A percentile compares a stretch with the other conserved stretches of the same genome.
phyloP scores from a whole-genome alignment of 2,888 invertebrate genomes.

The Nematopogon swammerdamellus region DNA sequence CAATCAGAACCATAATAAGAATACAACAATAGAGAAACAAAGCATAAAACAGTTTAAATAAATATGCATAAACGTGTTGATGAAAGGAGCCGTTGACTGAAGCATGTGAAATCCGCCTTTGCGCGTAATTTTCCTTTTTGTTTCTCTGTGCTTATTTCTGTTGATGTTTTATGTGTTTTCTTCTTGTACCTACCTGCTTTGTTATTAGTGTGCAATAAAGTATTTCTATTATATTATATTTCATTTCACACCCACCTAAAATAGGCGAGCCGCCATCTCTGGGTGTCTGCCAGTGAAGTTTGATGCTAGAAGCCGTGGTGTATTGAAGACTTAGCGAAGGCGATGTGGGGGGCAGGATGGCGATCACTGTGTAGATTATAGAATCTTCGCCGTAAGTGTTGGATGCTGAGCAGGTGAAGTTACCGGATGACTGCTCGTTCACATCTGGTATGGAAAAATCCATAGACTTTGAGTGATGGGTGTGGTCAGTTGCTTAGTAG shows the following conservation, averaged over 20 bases:
- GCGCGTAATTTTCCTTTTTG: no score
- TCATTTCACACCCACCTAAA: slow-evolving; percentile 32
- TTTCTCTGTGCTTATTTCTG: no score
- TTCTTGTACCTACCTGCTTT: no score
- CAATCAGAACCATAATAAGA: neutral
- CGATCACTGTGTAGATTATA: slow-evolving; percentile 72
- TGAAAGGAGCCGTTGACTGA: no score
- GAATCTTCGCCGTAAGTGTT: slow-evolving; percentile 83
- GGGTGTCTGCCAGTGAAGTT: slow-evolving; percentile 51
- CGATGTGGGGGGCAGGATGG: slow-evolving; percentile 69
- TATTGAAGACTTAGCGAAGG: slow-evolving; percentile 70
- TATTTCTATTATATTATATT: no score
- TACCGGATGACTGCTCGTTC: slow-evolving; percentile 71
- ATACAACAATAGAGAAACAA: neutral
- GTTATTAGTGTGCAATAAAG: no score
- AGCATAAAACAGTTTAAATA: neutral
- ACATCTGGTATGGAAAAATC: slow-evolving; percentile 51
- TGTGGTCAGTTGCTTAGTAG: no score
- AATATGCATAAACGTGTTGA: neutral
- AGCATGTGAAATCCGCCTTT: no score
- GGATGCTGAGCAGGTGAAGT: slow-evolving; percentile 77
- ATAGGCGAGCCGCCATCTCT: slow-evolving; percentile 50
- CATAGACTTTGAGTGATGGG: no score
- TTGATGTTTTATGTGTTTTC: no score
- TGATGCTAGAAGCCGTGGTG: slow-evolving; percentile 69